These are phyloP conservation scores for Umimayanthus chanpuru DNA, from an alignment of 92 coral and sea anemone species.

Conservation along the genomic window DNA sequence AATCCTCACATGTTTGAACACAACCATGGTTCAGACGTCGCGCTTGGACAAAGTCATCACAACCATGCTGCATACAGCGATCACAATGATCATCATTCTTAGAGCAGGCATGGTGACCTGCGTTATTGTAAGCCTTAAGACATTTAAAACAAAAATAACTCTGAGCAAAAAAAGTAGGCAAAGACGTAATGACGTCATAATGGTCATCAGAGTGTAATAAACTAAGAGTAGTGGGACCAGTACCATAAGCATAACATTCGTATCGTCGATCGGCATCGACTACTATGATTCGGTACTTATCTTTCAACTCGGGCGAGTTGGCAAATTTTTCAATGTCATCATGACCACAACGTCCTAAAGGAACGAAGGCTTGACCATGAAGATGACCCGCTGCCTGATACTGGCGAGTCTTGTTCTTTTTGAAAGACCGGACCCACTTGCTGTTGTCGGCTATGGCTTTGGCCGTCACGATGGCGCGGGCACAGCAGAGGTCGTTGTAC, in stretches of 20 bases:
- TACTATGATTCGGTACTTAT: neutral
- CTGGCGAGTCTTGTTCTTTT: too few species aligned
- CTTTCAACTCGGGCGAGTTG: neutral
- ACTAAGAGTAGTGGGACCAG: neutral
- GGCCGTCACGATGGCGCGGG: too few species aligned
- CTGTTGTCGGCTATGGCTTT: too few species aligned
- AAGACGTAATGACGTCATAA: slow-evolving; percentile 5
- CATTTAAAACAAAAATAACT: slow-evolving; percentile 17
- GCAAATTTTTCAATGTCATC: too few species aligned
- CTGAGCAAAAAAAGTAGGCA: neutral
- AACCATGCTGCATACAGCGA: slow-evolving; percentile 8
- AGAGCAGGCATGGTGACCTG: slow-evolving; percentile 10
- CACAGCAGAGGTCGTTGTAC: too few species aligned
- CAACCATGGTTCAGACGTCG: slow-evolving; percentile 5
- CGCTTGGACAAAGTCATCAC: slow-evolving; percentile 9
- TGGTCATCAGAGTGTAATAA: slow-evolving; percentile 16
- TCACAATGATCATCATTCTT: slow-evolving; percentile 4
- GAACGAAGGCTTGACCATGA: too few species aligned
- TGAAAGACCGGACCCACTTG: too few species aligned
- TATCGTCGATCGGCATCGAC: slow-evolving; percentile 23
- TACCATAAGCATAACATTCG: slow-evolving; percentile 16
- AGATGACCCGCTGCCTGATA: too few species aligned
- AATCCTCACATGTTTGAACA: slow-evolving; percentile 1
- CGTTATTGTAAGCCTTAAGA: slow-evolving; percentile 3
- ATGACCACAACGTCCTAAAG: too few species aligned